phyloP scores from a whole-genome alignment of 1,140 invertebrate species.

The Lepeophtheirus salmonis region DNA sequence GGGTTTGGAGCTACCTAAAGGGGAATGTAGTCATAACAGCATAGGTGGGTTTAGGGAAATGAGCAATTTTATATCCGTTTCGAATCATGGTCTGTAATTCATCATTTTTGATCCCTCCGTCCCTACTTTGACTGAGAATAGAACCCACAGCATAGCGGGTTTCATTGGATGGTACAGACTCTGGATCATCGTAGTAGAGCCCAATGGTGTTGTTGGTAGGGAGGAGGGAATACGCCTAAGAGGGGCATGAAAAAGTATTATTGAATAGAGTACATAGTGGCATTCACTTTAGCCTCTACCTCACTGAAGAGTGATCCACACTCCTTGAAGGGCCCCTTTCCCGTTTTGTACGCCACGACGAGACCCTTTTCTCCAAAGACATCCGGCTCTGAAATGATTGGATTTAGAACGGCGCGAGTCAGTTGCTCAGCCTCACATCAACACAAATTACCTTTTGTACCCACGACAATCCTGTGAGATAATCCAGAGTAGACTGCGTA shows the following conservation, averaged over 20 bases:
- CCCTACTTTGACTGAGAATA: conserved; percentile 25
- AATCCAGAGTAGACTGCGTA: conserved; percentile 8
- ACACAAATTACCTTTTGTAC: conserved; percentile 26
- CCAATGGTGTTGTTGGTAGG: conserved; percentile 27
- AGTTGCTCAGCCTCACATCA: conserved; percentile 21
- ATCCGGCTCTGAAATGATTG: background rate
- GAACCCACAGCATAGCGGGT: conserved; percentile 27
- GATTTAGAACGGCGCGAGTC: background rate
- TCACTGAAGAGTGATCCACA: conserved; percentile 29
- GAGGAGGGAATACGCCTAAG: conserved; percentile 22
- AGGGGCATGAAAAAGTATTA: background rate
- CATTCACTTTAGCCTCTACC: too few relatives aligned
- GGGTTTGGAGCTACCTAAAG: too few relatives aligned
- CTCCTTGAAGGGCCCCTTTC: conserved; percentile 28
- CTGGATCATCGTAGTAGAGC: conserved; percentile 31
- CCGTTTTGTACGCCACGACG: conserved; percentile 29
- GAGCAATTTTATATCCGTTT: conserved; percentile 27
- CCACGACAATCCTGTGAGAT: conserved; percentile 20
- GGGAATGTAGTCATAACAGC: conserved; percentile 29
- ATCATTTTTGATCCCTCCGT: conserved; percentile 18
- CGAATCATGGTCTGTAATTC: conserved; percentile 19
- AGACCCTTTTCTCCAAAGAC: conserved; percentile 12
- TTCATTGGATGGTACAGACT: conserved; percentile 25
- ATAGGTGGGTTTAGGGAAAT: conserved; percentile 28
- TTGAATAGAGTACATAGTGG: too few relatives aligned